A percentile compares a stretch with the other conserved stretches of the same genome.
These are phyloP conservation scores for Lacerta agilis DNA, from an alignment of 2,797 vertebrate species.

Conservation along the genomic window DNA sequence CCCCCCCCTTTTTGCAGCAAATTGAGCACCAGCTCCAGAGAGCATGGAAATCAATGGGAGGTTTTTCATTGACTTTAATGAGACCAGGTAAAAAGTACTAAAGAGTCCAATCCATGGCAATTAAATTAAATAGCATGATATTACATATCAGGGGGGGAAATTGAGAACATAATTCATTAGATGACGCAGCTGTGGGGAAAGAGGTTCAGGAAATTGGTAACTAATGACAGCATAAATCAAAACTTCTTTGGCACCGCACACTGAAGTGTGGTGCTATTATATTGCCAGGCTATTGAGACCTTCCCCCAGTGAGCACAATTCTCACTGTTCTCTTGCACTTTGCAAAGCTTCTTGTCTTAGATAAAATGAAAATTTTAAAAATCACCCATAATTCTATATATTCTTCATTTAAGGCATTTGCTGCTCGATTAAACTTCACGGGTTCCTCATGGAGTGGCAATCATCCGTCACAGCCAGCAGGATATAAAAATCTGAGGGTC, in stretches of 20 bases:
- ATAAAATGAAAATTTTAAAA: too few species aligned
- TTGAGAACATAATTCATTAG: conserved; percentile 12
- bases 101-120: background rate
- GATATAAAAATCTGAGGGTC: conserved; percentile 6
- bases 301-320: background rate
- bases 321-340: background rate
- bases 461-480: conserved; percentile 1
- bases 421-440: conserved; percentile 2
- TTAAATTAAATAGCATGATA: conserved; percentile 16
- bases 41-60: conserved; percentile 7
- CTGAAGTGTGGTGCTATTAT: background rate
- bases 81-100: background rate
- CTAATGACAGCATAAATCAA: conserved; percentile 4
- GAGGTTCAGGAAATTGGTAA: background rate
- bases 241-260: background rate
- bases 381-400: background rate
- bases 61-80: conserved; percentile 3
- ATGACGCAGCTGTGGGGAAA: conserved; percentile 14
- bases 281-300: background rate
- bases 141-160: conserved; percentile 3
- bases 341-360: conserved; percentile 14
- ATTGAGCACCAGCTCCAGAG: background rate
- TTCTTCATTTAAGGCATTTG: conserved; percentile 33
- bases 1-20: background rate
- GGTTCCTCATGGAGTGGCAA: conserved; percentile 2